phyloP scores from a whole-genome alignment of 64 coral and sea anemone species.

The Orbicella faveolata region DNA sequence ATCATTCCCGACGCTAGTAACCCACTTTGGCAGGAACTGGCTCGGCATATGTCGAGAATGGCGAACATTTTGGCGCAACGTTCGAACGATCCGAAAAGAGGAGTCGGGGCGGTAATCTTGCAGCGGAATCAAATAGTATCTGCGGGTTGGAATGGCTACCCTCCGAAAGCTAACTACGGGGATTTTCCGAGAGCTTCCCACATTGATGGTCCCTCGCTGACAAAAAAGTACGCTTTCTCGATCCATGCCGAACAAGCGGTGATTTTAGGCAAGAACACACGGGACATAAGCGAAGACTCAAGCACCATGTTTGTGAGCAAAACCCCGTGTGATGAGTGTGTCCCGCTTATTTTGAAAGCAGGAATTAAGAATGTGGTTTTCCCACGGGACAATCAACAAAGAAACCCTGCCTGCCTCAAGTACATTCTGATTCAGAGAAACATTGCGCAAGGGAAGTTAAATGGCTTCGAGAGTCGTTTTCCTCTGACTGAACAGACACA shows the following conservation, averaged over 20 bases:
- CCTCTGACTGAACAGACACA: neutral
- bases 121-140: conserved; percentile 54
- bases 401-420: conserved; percentile 12
- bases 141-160: conserved; percentile 68
- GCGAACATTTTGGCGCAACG: conserved; percentile 65
- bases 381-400: conserved; percentile 41
- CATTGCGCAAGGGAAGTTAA: conserved; percentile 17
- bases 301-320: conserved; percentile 85
- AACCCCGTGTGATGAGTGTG: conserved; percentile 74
- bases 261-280: conserved; percentile 43
- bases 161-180: conserved; percentile 54
- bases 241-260: conserved; percentile 75
- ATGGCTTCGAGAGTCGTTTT: conserved; percentile 29
- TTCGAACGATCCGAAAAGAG: conserved; percentile 66
- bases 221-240: conserved; percentile 67
- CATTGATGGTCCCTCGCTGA: conserved; percentile 36
- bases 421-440: conserved; percentile 37
- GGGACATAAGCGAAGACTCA: conserved; percentile 40
- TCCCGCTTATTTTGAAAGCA: conserved; percentile 59
- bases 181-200: conserved; percentile 69
- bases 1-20: conserved; percentile 15
- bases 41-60: conserved; percentile 65
- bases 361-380: conserved; percentile 72
- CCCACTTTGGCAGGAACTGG: conserved; percentile 65
- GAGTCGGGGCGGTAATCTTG: conserved; percentile 67